A percentile compares a stretch with the other conserved stretches of the same genome.
Conservation (phyloP, 2,113 vertebrate species). For the Lycaon pictus region DNA sequence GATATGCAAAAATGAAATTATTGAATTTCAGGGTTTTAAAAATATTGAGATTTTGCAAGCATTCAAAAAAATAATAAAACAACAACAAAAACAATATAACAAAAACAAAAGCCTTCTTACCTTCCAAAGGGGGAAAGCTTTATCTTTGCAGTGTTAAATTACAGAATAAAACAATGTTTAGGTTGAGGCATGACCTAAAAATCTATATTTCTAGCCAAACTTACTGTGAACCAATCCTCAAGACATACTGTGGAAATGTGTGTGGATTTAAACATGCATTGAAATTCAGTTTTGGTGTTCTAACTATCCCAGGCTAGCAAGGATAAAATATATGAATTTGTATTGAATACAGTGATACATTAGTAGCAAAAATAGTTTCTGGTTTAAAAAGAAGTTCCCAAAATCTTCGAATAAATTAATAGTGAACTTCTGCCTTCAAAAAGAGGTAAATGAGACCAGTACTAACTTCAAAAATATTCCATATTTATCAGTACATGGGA, state of each 20-base stretch:
- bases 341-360: not conserved
- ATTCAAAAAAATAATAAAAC: slow-evolving; percentile 1
- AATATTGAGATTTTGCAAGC: not conserved
- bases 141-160: not conserved
- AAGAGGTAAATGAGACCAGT: not conserved
- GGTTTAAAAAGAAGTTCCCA: not conserved
- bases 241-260: not conserved
- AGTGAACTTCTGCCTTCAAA: not conserved
- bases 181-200: not conserved
- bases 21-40: not conserved
- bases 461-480: not conserved
- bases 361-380: not conserved
- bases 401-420: slow-evolving; percentile 28
- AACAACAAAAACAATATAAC: not conserved
- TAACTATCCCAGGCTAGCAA: not conserved
- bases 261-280: not conserved
- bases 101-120: not conserved
- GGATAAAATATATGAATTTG: not conserved
- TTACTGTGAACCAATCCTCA: not conserved
- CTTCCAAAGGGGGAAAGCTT: not conserved
- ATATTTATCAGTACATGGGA: not conserved
- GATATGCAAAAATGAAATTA: not conserved
- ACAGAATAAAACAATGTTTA: not conserved
- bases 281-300: not conserved
- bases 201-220: not conserved